These are phyloP conservation scores for Atherix ibis DNA, from an alignment of 2,888 invertebrate species.

Conservation along the genomic window DNA sequence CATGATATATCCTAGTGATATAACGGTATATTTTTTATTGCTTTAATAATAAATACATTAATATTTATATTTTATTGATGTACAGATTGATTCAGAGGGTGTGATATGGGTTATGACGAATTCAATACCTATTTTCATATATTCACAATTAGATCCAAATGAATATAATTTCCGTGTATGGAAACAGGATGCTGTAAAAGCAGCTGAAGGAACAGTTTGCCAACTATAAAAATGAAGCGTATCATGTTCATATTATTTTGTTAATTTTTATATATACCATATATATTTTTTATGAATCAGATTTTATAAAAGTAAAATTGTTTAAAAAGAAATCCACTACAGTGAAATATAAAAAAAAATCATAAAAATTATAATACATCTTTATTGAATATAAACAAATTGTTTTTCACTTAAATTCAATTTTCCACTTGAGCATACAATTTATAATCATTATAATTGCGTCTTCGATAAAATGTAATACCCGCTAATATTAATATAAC, in stretches of 20 bases:
- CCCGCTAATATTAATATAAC: constrained; percentile 18
- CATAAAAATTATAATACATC: no score
- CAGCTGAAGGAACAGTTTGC: constrained; percentile 33
- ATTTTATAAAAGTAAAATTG: no score
- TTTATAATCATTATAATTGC: constrained; percentile 21
- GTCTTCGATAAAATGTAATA: constrained; percentile 24
- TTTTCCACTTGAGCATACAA: constrained; percentile 14
- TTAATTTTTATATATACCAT: no score
- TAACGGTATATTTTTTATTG: constrained; percentile 28
- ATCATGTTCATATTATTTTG: no score
- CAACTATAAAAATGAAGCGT: no score
- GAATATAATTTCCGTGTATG: constrained; percentile 49
- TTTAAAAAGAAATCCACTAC: no score
- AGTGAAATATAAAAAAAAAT: no score
- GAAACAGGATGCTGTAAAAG: constrained; percentile 30
- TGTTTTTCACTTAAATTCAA: no score
- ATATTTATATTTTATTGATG: background rate
- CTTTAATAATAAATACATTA: background rate
- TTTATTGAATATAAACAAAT: no score
- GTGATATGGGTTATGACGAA: constrained; percentile 54
- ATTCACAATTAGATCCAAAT: constrained; percentile 41
- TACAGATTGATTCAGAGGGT: constrained; percentile 41
- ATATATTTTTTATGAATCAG: no score
- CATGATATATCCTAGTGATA: constrained; percentile 57
- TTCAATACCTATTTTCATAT: constrained; percentile 48